Conservation (phyloP, 2,113 vertebrate genomes). For the Hyperoodon ampullatus region DNA sequence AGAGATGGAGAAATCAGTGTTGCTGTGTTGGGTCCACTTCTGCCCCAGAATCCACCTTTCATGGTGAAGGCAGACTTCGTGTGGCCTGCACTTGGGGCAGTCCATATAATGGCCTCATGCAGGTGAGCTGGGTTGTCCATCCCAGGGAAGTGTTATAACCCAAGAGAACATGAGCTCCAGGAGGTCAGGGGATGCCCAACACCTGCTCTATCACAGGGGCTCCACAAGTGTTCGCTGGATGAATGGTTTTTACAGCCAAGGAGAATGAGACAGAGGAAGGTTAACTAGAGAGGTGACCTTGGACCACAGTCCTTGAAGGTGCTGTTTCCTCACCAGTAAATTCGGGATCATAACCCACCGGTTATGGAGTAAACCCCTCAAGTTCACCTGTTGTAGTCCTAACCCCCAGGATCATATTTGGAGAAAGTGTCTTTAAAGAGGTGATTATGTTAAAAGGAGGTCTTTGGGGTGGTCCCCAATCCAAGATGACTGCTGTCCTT, state of each 20-base stretch:
- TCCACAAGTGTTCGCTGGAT: fast-evolving
- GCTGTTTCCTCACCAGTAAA: not conserved
- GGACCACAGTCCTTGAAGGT: fast-evolving
- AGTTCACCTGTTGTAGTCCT: too few species aligned
- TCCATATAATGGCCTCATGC: fast-evolving
- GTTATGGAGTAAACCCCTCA: fast-evolving
- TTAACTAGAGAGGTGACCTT: too few species aligned
- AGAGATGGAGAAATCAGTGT: not conserved
- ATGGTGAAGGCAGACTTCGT: not conserved
- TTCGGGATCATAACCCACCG: not conserved
- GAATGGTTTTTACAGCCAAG: not conserved
- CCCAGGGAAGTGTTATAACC: fast-evolving
- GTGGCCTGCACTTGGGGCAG: fast-evolving
- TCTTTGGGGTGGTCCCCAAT: not conserved
- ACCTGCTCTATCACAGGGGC: fast-evolving
- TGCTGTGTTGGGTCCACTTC: fast-evolving
- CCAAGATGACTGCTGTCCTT: too few species aligned
- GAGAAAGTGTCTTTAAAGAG: not conserved
- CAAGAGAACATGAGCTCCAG: fast-evolving
- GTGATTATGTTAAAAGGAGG: not conserved
- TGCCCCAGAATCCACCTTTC: fast-evolving
- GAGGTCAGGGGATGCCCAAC: fast-evolving
- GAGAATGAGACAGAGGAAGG: fast-evolving
- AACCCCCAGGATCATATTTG: not conserved
- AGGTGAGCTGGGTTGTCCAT: fast-evolving